phyloP scores from a whole-genome alignment of 2,113 vertebrate species.

The Esox niger region DNA sequence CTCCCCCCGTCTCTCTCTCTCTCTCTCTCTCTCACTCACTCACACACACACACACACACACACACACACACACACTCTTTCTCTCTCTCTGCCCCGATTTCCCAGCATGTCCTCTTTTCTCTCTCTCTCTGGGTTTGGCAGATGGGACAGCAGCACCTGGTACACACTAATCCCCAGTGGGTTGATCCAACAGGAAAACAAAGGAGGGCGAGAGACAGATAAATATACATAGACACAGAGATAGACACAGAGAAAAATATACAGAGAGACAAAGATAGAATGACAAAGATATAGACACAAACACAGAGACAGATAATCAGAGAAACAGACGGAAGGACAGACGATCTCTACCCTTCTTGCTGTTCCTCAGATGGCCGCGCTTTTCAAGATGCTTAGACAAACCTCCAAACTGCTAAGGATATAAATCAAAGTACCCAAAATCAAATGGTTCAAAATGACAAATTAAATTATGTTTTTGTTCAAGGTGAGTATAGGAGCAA shows the following conservation, averaged over 20 bases:
- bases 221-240: not conserved
- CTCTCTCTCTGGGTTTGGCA: not conserved
- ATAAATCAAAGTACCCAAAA: not conserved
- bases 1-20: not conserved
- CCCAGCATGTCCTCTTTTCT: not conserved
- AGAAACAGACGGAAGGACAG: too few species aligned
- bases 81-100: not conserved
- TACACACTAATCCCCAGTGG: not conserved
- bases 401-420: not conserved
- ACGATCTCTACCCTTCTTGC: too few species aligned
- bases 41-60: not conserved
- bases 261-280: not conserved
- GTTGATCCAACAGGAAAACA: too few species aligned
- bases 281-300: not conserved
- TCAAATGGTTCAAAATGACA: not conserved
- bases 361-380: too few species aligned
- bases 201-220: not conserved
- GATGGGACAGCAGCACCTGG: not conserved
- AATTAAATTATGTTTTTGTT: slow-evolving; percentile 1
- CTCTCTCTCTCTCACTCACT: not conserved
- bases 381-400: not conserved
- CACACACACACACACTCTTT: not conserved
- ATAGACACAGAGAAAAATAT: not conserved
- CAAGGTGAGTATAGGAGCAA: not conserved
- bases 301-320: too few species aligned